Base-by-base conservation (phyloP, 2,888 invertebrate species). In the Nymphalis c-album region DNA sequence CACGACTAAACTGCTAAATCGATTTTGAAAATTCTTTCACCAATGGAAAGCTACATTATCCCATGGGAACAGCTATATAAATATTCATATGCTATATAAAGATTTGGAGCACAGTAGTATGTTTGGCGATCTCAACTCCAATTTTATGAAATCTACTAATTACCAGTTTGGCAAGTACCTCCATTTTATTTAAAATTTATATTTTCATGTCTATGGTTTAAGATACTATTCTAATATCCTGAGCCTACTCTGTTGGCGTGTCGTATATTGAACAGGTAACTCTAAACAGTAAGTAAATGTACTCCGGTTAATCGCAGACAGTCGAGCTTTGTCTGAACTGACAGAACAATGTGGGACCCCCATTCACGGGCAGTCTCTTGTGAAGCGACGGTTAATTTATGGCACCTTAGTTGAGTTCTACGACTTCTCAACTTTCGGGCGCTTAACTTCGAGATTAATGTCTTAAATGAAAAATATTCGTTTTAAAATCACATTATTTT, bases 261-360 rank as follows among this genome's bases (percentile, higher is more conserved):
- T 61, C 58, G 59, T 31, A 46, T 48, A 8, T 16, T 48, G 63
- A 53, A 68, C 35, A 60, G 64, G 17, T 16, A 8, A 18, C 60
- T 26, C 60, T 48, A 53, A 67, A 40, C 67, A 58, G 62, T 45
- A 67, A 67, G 63, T 67, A 63, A 67, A 67, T 67, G 60, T 64
- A 55, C 59, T 80, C 76, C 76, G 76, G 80, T 83, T 86, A 86
- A 86, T 86, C 84, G 85, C 82, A 81, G 80, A 47, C 66, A 74
- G 75, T 80, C 81, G 80, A 78, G 83, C 87, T 86, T 87, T 88
- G 87, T 88, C 82, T 83, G 77, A 82, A 81, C 80, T 84, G 86
- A 83, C 83, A 82, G 87, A 86, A 87, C 88, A 87, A 83, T 85
- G 86, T 85, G 84, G 72, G 78, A 70, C 77, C 40, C 78, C 80